phyloP scores from a whole-genome alignment of 2,113 vertebrate species.

The Scophthalmus maximus region DNA sequence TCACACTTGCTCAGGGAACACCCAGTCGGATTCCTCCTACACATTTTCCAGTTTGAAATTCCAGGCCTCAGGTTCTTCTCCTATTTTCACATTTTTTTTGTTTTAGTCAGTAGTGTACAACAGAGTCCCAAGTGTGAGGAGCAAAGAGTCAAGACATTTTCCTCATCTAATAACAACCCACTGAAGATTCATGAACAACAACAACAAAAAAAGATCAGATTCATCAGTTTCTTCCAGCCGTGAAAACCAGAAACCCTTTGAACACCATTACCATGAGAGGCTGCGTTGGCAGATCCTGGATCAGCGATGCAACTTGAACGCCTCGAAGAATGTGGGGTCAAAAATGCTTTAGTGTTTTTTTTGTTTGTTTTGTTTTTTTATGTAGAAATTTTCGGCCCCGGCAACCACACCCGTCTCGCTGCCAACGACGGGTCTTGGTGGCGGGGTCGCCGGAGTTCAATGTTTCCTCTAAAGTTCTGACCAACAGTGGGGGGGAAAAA shows the following conservation, averaged over 20 bases:
- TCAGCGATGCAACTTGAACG: constrained; percentile 61
- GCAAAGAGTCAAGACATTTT: constrained; percentile 29
- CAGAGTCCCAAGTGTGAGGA: constrained; percentile 56
- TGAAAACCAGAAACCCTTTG: constrained; percentile 43
- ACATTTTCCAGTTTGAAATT: constrained; percentile 48
- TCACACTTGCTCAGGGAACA: constrained; percentile 7
- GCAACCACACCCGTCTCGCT: constrained; percentile 47
- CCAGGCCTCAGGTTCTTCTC: constrained; percentile 27
- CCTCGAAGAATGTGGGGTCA: constrained; percentile 65
- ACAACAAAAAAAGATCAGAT: not conserved
- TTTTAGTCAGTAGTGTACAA: constrained; percentile 39
- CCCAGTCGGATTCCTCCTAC: constrained; percentile 5
- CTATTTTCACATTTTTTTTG: constrained; percentile 58
- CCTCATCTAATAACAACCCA: constrained; percentile 12
- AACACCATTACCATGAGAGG: constrained; percentile 15
- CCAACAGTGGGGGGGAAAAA: constrained; percentile 30
- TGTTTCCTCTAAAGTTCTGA: constrained; percentile 70
- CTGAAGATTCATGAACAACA: not conserved
- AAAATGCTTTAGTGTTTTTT: constrained; percentile 65
- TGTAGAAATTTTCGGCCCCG: constrained; percentile 56
- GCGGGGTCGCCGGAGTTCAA: constrained; percentile 61
- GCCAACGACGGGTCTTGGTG: constrained; percentile 37
- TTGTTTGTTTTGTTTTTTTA: constrained; percentile 1
- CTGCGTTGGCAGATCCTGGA: constrained; percentile 42
- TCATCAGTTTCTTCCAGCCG: constrained; percentile 12